Evolutionary conservation across 1,140 invertebrate species (phyloP).

Genomic region (Danaus melanippus): DNA sequence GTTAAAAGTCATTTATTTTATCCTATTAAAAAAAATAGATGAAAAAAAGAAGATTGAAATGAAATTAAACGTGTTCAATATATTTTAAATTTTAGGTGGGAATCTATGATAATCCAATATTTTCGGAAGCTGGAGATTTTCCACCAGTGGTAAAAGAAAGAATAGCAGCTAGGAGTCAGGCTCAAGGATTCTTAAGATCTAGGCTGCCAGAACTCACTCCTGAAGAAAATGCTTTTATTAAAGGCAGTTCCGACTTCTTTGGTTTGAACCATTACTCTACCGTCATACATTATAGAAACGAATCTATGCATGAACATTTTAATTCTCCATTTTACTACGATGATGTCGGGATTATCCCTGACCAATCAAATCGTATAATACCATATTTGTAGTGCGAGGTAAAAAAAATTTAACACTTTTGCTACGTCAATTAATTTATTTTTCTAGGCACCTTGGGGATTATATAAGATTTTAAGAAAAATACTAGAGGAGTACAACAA

Average conservation of each 20-base stretch:
- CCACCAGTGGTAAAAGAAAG: slow-evolving; percentile 70
- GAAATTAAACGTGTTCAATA: too few species aligned
- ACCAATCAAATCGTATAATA: slow-evolving; percentile 6
- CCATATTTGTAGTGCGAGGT: too few species aligned
- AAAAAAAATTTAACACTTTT: too few species aligned
- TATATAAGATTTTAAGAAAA: slow-evolving; percentile 39
- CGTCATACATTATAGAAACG: slow-evolving; percentile 36
- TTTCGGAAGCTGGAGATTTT: slow-evolving; percentile 73
- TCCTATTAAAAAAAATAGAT: too few species aligned
- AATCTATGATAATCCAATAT: slow-evolving; percentile 70
- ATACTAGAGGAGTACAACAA: slow-evolving; percentile 47
- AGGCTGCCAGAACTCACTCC: slow-evolving; percentile 57
- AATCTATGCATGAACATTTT: slow-evolving; percentile 20
- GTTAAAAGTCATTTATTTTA: neutral
- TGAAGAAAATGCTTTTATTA: slow-evolving; percentile 38
- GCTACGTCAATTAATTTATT: neutral
- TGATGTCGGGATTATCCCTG: slow-evolving; percentile 22
- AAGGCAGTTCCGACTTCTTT: slow-evolving; percentile 73
- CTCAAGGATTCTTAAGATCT: slow-evolving; percentile 57
- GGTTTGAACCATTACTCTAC: slow-evolving; percentile 75
- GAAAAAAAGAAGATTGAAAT: too few species aligned
- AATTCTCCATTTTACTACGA: slow-evolving; percentile 36
- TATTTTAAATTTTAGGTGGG: slow-evolving; percentile 37
- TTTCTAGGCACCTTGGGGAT: slow-evolving; percentile 34
- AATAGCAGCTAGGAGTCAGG: slow-evolving; percentile 65